phyloP scores from a whole-genome alignment of 2,113 vertebrate genomes.

The Polypterus senegalus region DNA sequence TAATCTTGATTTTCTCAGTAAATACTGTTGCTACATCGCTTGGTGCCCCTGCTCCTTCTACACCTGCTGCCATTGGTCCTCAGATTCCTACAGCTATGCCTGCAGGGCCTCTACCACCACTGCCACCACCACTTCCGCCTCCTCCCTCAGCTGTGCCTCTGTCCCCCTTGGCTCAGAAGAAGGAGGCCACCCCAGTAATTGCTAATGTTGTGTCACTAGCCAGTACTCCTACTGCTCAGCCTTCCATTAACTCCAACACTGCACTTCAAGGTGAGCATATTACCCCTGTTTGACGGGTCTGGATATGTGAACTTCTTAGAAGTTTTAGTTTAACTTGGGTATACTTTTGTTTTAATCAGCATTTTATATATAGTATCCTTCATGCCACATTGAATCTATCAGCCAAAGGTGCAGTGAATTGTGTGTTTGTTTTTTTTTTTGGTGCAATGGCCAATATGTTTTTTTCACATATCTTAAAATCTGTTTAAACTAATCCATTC shows the following conservation, averaged over 20 bases:
- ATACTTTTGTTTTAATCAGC: no score
- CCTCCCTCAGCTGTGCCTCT: constrained; percentile 9
- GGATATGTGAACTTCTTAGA: no score
- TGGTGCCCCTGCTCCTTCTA: constrained; percentile 17
- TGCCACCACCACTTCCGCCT: no score
- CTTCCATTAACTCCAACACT: constrained; percentile 53
- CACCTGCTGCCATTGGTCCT: constrained; percentile 10
- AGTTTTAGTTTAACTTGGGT: no score
- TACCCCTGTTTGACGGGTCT: background rate
- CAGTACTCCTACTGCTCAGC: constrained; percentile 55
- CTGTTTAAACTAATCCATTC: no score
- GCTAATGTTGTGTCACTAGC: constrained; percentile 87
- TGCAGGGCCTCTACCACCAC: no score
- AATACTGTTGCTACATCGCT: constrained; percentile 5
- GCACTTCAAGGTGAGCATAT: constrained; percentile 59
- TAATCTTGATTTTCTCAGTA: background rate
- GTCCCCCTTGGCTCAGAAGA: constrained; percentile 20
- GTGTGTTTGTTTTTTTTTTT: no score
- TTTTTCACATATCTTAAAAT: no score
- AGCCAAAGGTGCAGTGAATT: no score
- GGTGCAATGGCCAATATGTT: no score
- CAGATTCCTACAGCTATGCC: constrained; percentile 2
- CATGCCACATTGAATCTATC: no score
- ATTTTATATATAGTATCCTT: no score
- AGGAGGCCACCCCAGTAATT: constrained; percentile 83